Conservation (phyloP, 1,140 invertebrate genomes). For the Gryon sp. region DNA sequence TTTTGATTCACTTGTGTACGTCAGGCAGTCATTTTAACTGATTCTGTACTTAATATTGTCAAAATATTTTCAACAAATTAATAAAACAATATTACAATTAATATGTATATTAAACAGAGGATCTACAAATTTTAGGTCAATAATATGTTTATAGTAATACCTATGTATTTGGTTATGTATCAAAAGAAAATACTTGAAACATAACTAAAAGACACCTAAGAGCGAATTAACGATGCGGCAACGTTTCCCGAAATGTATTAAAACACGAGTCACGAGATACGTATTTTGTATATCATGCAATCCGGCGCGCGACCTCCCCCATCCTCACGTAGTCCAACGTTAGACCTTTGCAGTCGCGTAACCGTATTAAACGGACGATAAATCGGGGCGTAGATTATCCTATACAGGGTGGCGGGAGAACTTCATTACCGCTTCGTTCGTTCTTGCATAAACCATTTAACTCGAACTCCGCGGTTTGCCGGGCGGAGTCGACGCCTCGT, state of each 20-base stretch:
- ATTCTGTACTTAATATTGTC: too few relatives aligned
- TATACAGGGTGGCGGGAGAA: conserved; percentile 72
- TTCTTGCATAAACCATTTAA: conserved; percentile 80
- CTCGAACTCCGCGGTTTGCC: conserved; percentile 77
- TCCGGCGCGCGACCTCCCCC: conserved; percentile 34
- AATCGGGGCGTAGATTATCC: conserved; percentile 77
- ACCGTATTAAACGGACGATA: conserved; percentile 78
- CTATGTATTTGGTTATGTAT: too few relatives aligned
- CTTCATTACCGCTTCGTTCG: conserved; percentile 79
- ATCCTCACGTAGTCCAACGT: conserved; percentile 42
- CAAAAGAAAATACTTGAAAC: conserved; percentile 14
- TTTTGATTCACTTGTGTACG: too few relatives aligned
- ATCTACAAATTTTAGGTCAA: too few relatives aligned
- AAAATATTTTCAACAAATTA: too few relatives aligned
- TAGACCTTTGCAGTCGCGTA: conserved; percentile 64
- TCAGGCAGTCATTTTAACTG: too few relatives aligned
- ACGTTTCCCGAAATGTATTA: conserved; percentile 48
- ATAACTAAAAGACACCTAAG: conserved; percentile 31
- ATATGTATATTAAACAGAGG: too few relatives aligned
- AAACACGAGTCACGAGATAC: conserved; percentile 52
- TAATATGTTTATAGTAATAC: too few relatives aligned
- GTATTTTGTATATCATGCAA: conserved; percentile 57
- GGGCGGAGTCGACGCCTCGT: conserved; percentile 75
- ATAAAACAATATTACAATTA: too few relatives aligned
- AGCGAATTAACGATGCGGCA: conserved; percentile 14